A percentile compares a stretch with the other conserved stretches of the same genome.
These are phyloP conservation scores for Leucopsar rothschildi DNA, from an alignment of 2,113 vertebrate genomes.

Conservation along the genomic window DNA sequence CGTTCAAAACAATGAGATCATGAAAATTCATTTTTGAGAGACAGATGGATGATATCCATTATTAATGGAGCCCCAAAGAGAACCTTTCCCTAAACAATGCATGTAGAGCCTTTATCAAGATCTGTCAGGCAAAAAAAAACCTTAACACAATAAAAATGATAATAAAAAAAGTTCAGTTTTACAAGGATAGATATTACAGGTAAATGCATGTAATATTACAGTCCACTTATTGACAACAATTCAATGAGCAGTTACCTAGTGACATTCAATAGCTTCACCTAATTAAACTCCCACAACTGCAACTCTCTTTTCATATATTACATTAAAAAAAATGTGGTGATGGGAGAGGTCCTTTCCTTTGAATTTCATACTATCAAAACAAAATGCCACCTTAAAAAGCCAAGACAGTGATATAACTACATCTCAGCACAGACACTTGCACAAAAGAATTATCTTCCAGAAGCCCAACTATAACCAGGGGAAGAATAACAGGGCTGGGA, in stretches of 20 bases:
- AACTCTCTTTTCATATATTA: neutral
- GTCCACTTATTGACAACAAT: neutral
- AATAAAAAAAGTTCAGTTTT: conserved; percentile 5
- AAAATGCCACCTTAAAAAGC: neutral
- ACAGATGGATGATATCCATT: conserved; percentile 71
- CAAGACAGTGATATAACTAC: neutral
- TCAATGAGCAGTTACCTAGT: neutral
- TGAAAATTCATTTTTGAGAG: conserved; percentile 69
- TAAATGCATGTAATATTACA: conserved; percentile 15
- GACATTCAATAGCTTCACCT: neutral
- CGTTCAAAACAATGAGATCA: conserved; percentile 58
- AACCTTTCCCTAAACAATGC: conserved; percentile 41
- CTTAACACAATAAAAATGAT: neutral
- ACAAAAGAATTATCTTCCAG: neutral
- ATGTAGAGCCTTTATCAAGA: conserved; percentile 41
- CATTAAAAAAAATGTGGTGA: neutral
- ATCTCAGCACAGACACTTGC: neutral
- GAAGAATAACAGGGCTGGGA: neutral
- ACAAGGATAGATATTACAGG: neutral
- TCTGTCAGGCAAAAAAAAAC: conserved; percentile 1
- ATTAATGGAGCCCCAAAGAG: conserved; percentile 63
- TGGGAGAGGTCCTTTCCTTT: neutral
- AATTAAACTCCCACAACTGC: neutral
- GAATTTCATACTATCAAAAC: neutral
- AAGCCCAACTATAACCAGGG: neutral